Evolutionary conservation across 2,113 vertebrate genomes (phyloP), one percentile per base, ranked within the genome.

Genomic region (Mastomys coucha): DNA sequence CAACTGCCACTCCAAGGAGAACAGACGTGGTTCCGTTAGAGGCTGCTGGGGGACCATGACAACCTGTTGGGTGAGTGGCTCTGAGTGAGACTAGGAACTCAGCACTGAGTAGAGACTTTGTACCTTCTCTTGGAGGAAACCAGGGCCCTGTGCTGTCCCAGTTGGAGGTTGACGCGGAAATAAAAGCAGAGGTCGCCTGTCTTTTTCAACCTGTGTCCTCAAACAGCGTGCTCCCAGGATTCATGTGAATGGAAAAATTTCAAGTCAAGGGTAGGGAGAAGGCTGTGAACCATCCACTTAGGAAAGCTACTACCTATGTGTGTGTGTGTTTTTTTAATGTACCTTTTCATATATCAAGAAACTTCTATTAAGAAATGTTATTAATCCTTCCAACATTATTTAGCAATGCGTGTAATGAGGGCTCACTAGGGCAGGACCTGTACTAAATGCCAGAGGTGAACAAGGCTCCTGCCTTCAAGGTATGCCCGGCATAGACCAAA

Each of bases 1-100:
- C 97, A 98, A 96, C 97, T 97, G 97, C 92, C 98, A 97, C 97
- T 97, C 97, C 95, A 97, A 95, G 91, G 91, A 97, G 97, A 96
- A 76, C 91, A 97, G 97, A 97, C 93, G 93, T 91, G 97, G 95
- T 97, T 97, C 97, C 96, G 97, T 97, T 96, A 95, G 96, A 94
- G 94, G 90, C 92, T 91, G 94, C 97, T 45, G 58, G 73, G 19
- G 91, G 96, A 85, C 94, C 97, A 72, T 13, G 10, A 4, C 92
- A 89, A 91, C 86, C 88, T 75, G 80, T 87, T 87, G 94, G 94
- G 97, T 92, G 97, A 96, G 96, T 92, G 95, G 80, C 53, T 93
- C 91, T 85, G 76, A 93, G 92, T n/a, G 93, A 60, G 70, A 0
- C 89, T 8, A 13, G 14, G 65, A 67, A 70, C 42, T 87, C 17